Base-by-base conservation (phyloP, 1,140 invertebrate species). In the Drosophila lacertosa region DNA sequence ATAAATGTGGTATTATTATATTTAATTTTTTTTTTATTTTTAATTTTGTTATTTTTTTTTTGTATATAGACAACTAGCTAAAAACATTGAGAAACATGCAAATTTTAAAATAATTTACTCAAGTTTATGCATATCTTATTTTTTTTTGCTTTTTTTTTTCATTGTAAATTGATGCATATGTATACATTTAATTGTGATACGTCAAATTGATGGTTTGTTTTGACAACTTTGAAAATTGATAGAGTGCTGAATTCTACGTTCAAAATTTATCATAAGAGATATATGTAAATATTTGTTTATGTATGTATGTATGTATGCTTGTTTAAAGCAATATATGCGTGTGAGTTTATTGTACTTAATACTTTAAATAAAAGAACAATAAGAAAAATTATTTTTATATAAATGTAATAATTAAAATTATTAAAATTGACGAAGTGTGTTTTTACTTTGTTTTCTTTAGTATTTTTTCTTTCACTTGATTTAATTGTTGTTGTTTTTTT, bases 21-120 rank as follows among this genome's bases (percentile, higher is more conserved):
- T 24, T 58, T 51, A 68, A 63, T 82, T 64, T 77, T 40, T 67
- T 54, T 58, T 59, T 45, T 58, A 59, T 79, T 63, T 71, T 70
- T 59, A 33, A 33, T 65, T 45, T 65, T 45, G 32, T 60, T 60
- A 59, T 70, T 70, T 70, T 55, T 55, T 74, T 20, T 74, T 70
- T 67, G 48, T 76, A 54, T 59, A 74, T 62, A 69, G 68, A 80
- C 62, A 89, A 84, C 76, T 88, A 81, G 81, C 77, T 80, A 89
- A 89, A 90, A 89, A 91, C 89, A 90, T 90, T 90, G 89, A 89
- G 89, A 91, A 91, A 91, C 89, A 91, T 91, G 89, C 89, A 91
- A 74, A 63, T 80, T 71, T 73, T 80, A 76, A 88, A 86, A 74
- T 74, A 78, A 74, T 84, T 83, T 71, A 89, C 76, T 74, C 68